These are phyloP conservation scores for Baryphthengus martii DNA, from an alignment of 2,113 vertebrate genomes.

Conservation along the genomic window DNA sequence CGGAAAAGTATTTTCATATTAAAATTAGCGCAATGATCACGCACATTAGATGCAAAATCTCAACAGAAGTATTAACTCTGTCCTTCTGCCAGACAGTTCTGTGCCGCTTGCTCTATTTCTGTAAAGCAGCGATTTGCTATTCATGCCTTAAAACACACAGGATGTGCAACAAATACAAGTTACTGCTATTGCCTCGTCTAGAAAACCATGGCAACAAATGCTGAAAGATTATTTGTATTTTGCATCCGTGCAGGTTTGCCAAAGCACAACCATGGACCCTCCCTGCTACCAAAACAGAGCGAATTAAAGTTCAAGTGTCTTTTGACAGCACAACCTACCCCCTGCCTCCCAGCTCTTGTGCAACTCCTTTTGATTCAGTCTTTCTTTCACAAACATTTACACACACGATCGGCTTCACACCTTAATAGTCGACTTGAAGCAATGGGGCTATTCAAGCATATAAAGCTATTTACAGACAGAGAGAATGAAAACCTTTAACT, in stretches of 20 bases:
- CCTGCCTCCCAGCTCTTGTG: background rate
- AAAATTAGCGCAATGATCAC: background rate
- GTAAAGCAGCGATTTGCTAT: background rate
- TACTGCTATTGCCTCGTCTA: background rate
- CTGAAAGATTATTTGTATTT: background rate
- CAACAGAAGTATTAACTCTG: background rate
- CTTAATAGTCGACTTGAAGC: background rate
- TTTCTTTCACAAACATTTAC: constrained; percentile 2
- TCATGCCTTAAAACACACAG: background rate
- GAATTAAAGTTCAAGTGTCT: background rate
- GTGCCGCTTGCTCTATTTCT: background rate
- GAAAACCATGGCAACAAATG: background rate
- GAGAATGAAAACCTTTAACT: background rate
- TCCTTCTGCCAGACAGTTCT: background rate
- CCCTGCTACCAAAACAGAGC: background rate
- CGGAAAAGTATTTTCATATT: background rate
- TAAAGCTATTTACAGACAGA: background rate
- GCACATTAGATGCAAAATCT: background rate
- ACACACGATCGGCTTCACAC: background rate
- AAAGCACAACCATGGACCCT: background rate
- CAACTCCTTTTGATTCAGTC: background rate
- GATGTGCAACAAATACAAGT: background rate
- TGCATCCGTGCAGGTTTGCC: background rate
- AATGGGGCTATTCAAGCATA: background rate
- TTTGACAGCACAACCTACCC: background rate